Percentiles rank a stretch among this genome's conserved stretches.
These are phyloP conservation scores for Cebidichthys violaceus DNA, from an alignment of 2,113 vertebrate species.

Conservation along the genomic window DNA sequence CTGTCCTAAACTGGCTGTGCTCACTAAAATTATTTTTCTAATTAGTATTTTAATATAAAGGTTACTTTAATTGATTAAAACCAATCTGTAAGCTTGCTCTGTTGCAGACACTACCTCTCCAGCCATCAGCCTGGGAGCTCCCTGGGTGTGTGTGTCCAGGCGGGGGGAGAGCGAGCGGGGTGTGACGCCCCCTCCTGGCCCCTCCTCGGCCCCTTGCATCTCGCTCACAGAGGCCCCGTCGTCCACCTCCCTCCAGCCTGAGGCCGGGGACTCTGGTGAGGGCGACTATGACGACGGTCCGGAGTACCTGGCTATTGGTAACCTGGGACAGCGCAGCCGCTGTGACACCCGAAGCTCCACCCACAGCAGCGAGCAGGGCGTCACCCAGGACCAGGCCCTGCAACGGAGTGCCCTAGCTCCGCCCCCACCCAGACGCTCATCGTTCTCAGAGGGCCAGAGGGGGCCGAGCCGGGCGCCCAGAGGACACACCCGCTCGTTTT, in stretches of 20 bases:
- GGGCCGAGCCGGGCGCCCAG: constrained; percentile 75
- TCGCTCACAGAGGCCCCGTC: constrained; percentile 54
- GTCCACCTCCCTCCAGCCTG: constrained; percentile 39
- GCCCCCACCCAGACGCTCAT: constrained; percentile 85
- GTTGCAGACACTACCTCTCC: constrained; percentile 66
- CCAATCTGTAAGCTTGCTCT: constrained; percentile 14
- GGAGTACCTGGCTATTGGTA: constrained; percentile 96
- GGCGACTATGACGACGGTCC: constrained; percentile 92
- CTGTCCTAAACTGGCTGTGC: constrained; percentile 6
- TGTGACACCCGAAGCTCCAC: constrained; percentile 80
- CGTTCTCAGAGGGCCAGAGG: constrained; percentile 92
- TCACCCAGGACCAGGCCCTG: constrained; percentile 8
- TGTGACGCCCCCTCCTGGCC: constrained; percentile 21
- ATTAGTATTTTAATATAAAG: background rate
- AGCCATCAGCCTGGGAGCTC: constrained; percentile 59
- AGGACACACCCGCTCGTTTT: constrained; percentile 92
- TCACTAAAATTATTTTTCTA: background rate
- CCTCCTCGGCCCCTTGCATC: constrained; percentile 37
- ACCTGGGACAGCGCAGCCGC: constrained; percentile 85
- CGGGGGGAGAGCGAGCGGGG: constrained; percentile 26
- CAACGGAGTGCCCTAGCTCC: constrained; percentile 41
- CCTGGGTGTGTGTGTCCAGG: constrained; percentile 68
- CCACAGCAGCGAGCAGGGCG: constrained; percentile 68
- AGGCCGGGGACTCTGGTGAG: constrained; percentile 80
- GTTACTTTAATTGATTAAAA: background rate